These are phyloP conservation scores for Cygnus olor DNA, from an alignment of 2,797 vertebrate species.

Conservation along the genomic window DNA sequence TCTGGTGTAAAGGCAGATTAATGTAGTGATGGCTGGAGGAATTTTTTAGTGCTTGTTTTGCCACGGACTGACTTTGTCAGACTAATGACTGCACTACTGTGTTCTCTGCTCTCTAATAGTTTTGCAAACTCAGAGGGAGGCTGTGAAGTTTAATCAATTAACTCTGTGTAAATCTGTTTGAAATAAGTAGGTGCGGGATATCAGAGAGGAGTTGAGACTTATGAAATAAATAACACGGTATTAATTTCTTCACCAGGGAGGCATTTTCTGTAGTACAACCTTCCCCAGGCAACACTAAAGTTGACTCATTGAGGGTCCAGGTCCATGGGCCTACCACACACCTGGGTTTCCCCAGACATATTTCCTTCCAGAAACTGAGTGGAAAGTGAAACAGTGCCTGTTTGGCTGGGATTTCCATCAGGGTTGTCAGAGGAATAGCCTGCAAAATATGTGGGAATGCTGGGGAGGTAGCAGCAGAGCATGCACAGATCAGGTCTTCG, in stretches of 20 bases:
- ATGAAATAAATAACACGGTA: background rate
- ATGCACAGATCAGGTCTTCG: background rate
- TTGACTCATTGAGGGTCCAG: conserved; percentile 7
- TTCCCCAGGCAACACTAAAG: conserved; percentile 36
- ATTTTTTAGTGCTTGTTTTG: background rate
- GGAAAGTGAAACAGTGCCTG: conserved; percentile 34
- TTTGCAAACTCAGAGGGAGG: conserved; percentile 13
- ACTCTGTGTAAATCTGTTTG: conserved; percentile 46
- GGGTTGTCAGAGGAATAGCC: conserved; percentile 30
- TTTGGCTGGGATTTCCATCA: conserved; percentile 18
- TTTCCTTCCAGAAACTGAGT: conserved; percentile 46
- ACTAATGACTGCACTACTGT: background rate
- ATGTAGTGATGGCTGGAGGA: background rate
- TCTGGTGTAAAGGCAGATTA: background rate
- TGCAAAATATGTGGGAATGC: conserved; percentile 17
- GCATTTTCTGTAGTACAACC: background rate
- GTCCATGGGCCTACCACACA: conserved; percentile 22
- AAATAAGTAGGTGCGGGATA: background rate
- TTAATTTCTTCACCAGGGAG: conserved; percentile 43
- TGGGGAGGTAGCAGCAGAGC: background rate
- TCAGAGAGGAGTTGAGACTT: background rate
- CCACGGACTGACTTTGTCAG: accelerated
- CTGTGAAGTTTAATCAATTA: conserved; percentile 52
- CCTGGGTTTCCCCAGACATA: conserved; percentile 35
- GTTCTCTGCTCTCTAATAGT: background rate